These are phyloP conservation scores for Hydractinia echinata DNA, from an alignment of 30 jellyfish, hydroid and myxozoan species.

Conservation along the genomic window DNA sequence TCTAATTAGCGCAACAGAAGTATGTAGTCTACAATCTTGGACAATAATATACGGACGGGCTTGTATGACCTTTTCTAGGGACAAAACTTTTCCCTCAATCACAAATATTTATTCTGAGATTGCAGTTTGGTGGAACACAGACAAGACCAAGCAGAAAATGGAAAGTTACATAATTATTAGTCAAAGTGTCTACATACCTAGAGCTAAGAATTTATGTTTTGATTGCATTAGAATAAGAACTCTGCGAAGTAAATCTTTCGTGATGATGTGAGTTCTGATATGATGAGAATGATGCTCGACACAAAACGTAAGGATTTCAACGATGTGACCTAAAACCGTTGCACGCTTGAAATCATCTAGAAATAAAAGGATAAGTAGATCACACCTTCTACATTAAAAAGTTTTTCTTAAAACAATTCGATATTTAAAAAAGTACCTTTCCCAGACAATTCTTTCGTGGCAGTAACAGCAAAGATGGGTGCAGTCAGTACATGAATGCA, in stretches of 20 bases:
- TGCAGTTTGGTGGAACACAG: too few species aligned
- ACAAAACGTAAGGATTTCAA: slow-evolving; percentile 85
- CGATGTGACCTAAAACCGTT: slow-evolving; percentile 72
- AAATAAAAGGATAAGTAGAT: not conserved
- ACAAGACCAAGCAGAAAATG: too few species aligned
- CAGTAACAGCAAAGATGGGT: slow-evolving; percentile 84
- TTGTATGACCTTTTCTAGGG: too few species aligned
- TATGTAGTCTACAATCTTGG: too few species aligned
- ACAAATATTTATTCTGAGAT: too few species aligned
- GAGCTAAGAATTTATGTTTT: slow-evolving; percentile 76
- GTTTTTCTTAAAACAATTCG: not conserved
- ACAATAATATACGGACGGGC: too few species aligned
- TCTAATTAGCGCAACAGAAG: too few species aligned
- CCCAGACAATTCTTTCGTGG: slow-evolving; percentile 52
- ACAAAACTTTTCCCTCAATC: too few species aligned
- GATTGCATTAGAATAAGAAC: slow-evolving; percentile 83
- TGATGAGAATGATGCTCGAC: slow-evolving; percentile 91
- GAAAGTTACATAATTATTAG: too few species aligned
- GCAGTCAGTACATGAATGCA: slow-evolving; percentile 96
- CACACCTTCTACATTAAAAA: not conserved
- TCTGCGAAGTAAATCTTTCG: slow-evolving; percentile 75
- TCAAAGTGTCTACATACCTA: slow-evolving; percentile 57
- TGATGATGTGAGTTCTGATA: slow-evolving; percentile 72
- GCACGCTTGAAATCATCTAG: slow-evolving; percentile 81
- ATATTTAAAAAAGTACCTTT: slow-evolving; percentile 41